These are phyloP conservation scores for Myotis findleyi DNA, from an alignment of 2,797 vertebrate genomes.

Conservation along the genomic window DNA sequence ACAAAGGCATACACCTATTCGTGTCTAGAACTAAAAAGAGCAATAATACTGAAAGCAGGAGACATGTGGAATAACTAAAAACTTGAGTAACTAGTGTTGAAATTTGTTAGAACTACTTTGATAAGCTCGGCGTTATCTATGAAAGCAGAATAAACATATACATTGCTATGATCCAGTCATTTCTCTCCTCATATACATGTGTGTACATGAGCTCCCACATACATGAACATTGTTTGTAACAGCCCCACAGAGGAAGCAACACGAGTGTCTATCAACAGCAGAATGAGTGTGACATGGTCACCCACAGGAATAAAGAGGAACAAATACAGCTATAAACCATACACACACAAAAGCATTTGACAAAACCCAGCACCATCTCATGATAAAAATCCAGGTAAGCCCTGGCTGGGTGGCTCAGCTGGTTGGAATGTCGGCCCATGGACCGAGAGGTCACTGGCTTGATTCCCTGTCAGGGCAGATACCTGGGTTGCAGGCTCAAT, in stretches of 20 bases:
- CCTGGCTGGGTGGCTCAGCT: neutral
- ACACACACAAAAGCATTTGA: neutral
- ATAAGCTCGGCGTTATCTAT: neutral
- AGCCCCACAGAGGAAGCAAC: neutral
- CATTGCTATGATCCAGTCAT: neutral
- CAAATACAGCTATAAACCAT: neutral
- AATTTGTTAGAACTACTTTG: neutral
- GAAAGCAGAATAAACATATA: neutral
- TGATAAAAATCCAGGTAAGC: neutral
- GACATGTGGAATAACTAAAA: neutral
- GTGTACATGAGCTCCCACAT: neutral
- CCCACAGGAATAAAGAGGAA: neutral
- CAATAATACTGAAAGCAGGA: neutral
- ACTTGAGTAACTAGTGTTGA: neutral
- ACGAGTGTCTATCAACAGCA: neutral
- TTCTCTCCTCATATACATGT: neutral
- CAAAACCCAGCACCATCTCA: neutral
- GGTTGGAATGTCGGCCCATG: neutral
- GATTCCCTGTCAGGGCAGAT: neutral
- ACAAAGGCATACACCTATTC: neutral
- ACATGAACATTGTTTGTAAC: neutral
- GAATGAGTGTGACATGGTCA: neutral
- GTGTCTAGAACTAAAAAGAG: neutral
- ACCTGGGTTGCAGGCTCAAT: neutral
- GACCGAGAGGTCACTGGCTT: neutral